These are phyloP conservation scores for Gibbula magus DNA, from an alignment of 2,888 invertebrate species.

Conservation along the genomic window DNA sequence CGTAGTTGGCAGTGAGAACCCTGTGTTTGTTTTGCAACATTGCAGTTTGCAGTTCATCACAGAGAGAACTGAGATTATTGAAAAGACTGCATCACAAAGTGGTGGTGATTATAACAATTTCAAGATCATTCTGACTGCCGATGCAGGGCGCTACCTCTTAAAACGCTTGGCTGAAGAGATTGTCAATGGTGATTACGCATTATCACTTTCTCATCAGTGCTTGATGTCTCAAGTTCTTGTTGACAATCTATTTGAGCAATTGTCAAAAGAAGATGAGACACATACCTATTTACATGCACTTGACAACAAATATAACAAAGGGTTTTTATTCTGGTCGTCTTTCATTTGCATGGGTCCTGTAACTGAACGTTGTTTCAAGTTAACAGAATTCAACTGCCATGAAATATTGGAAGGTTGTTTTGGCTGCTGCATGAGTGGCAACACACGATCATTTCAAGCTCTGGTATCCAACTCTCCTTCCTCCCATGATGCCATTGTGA, in stretches of 20 bases:
- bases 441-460: background rate
- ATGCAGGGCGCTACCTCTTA: background rate
- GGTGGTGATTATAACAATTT: background rate
- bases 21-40: background rate
- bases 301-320: background rate
- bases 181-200: background rate
- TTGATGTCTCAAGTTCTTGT: background rate
- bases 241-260: background rate
- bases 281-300: background rate
- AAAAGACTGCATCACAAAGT: background rate
- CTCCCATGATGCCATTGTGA: background rate
- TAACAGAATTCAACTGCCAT: background rate
- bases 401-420: slow-evolving; percentile 10
- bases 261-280: background rate
- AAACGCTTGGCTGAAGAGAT: background rate
- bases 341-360: background rate
- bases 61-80: background rate
- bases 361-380: background rate
- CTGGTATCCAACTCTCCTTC: background rate
- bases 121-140: background rate
- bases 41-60: background rate
- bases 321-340: slow-evolving; percentile 15
- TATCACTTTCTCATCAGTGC: background rate
- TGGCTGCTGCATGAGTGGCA: slow-evolving; percentile 10
- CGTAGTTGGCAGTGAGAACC: background rate